Base-by-base conservation (phyloP, 2,113 vertebrate genomes). In the Crotalus tigris region DNA sequence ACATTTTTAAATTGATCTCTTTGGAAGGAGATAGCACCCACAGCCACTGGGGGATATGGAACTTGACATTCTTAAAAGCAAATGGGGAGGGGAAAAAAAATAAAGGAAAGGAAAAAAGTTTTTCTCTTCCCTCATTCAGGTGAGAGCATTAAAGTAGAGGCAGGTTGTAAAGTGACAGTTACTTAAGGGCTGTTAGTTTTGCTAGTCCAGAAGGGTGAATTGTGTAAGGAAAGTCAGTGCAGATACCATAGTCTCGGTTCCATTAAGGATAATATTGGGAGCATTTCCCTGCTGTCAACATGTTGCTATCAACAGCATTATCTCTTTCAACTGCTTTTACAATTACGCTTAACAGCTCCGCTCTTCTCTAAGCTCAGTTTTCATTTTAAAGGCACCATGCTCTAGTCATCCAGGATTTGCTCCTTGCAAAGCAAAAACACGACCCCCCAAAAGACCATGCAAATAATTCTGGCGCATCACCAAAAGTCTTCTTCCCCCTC, bases 391-490 rank as follows among this genome's bases (percentile, higher is more conserved):
- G 96, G 97, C 94, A 97, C 96, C 97, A 96, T 97, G 97, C 97
- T 96, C 49, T 97, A 97, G 97, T 97, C 97, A 98, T 98, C 97
- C 96, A 97, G 96, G 97, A 97, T 96, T 97, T 85, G 92, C 61
- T 97, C 95, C 97, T 97, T 97, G 97, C 94, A 94, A 97, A 97
- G 97, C 96, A 93, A 88, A 87, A 90, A 91, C 44, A 57, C n/a
- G 87, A 58, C 54, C 15, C 12, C 29, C 15, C 44, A 39, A 88
- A 61, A 87, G 57, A 44, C 75, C 46, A 90, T 54, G 89, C n/a
- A 26, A 98, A 97, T 97, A 97, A 97, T 98, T 97, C 96, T 96
- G 97, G 97, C 97, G 97, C 97, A 95, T 97, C 97, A 96, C 96
- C 92, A 94, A 97, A 97, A 95, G 87, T 95, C 93, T 97, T 97